Evolutionary conservation across 2,113 vertebrate species (phyloP).

Genomic region (Ictidomys tridecemlineatus): DNA sequence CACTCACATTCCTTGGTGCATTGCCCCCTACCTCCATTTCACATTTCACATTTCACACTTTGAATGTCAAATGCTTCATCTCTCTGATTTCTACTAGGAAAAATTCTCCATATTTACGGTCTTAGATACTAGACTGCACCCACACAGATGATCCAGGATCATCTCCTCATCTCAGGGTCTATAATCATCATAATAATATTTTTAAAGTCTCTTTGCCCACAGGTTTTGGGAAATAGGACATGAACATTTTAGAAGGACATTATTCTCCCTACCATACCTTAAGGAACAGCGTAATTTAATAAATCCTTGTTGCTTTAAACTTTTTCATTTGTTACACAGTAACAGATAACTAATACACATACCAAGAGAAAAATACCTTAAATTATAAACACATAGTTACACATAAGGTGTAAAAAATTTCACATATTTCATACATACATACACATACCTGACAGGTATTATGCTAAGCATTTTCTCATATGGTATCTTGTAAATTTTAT

Average conservation of each 20-base stretch:
- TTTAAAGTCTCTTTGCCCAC: background rate
- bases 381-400: conserved; percentile 1
- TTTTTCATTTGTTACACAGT: background rate
- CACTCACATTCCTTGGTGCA: background rate
- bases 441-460: background rate
- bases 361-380: background rate
- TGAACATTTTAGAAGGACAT: background rate
- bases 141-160: background rate
- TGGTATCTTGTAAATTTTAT: background rate
- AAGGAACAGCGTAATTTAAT: conserved; percentile 38
- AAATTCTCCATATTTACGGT: background rate
- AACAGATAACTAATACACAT: background rate
- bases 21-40: background rate
- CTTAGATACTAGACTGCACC: background rate
- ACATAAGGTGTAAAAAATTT: background rate
- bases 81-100: background rate
- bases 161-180: background rate
- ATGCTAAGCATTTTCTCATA: conserved; percentile 24
- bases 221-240: background rate
- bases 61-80: background rate
- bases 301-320: conserved; percentile 15
- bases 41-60: background rate
- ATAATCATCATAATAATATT: background rate
- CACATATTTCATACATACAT: background rate
- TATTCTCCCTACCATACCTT: background rate